phyloP scores from a whole-genome alignment of 2,797 vertebrate genomes.

The Urocyon cinereoargenteus region DNA sequence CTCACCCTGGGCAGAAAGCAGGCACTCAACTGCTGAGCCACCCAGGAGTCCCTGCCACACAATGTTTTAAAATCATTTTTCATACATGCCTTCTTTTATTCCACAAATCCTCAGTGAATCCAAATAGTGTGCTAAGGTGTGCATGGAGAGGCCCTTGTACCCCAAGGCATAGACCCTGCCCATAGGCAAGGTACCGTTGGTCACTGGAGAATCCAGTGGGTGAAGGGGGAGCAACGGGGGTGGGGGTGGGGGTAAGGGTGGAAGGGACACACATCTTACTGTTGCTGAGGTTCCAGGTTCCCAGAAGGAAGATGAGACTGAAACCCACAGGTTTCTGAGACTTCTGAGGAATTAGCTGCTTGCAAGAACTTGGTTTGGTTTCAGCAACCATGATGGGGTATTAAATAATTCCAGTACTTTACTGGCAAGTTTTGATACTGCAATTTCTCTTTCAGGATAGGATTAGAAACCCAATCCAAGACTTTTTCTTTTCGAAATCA shows the following conservation, averaged over 20 bases:
- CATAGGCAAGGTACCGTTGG: neutral
- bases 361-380: slow-evolving; percentile 50
- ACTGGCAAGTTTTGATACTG: neutral
- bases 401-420: slow-evolving; percentile 28
- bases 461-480: neutral
- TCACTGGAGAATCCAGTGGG: neutral
- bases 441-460: slow-evolving; percentile 43
- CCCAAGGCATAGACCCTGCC: neutral
- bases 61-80: neutral
- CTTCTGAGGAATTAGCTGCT: slow-evolving; percentile 65
- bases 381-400: neutral
- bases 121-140: neutral
- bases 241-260: too few species aligned
- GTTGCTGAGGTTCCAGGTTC: neutral
- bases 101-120: neutral
- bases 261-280: neutral
- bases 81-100: neutral
- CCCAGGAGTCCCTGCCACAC: too few species aligned
- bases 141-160: neutral
- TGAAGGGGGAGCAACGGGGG: neutral
- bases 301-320: neutral
- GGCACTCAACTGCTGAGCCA: too few species aligned
- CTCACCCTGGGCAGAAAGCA: too few species aligned
- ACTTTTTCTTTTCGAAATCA: slow-evolving; percentile 9
- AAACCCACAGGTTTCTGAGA: slow-evolving; percentile 38